Evolutionary conservation across 2,797 vertebrate species (phyloP).

Genomic region (Holocentrus rufus): DNA sequence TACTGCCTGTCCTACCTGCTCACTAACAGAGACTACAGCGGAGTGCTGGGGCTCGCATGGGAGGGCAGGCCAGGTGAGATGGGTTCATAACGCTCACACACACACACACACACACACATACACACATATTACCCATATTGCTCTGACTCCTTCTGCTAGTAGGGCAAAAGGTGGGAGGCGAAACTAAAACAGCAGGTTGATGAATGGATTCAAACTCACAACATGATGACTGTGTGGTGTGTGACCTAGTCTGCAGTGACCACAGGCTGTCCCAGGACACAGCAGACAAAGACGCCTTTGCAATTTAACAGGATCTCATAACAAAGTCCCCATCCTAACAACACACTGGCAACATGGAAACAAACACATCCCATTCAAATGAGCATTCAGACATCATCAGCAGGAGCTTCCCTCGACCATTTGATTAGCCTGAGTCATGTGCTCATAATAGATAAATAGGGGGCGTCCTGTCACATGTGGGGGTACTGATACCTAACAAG

Average conservation of each 20-base stretch:
- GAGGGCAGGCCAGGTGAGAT: conserved; percentile 82
- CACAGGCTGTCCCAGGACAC: neutral
- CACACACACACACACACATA: neutral
- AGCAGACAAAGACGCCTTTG: neutral
- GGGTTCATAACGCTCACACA: neutral
- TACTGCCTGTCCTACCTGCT: conserved; percentile 88
- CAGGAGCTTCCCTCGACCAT: too few relatives aligned
- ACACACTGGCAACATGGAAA: neutral
- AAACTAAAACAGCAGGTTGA: neutral
- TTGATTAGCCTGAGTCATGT: too few relatives aligned
- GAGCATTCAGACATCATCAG: neutral
- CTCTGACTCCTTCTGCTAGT: too few relatives aligned
- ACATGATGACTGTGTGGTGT: neutral
- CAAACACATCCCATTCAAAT: neutral
- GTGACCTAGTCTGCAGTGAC: neutral
- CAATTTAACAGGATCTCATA: neutral
- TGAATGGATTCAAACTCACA: neutral
- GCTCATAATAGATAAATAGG: too few relatives aligned
- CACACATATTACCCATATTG: neutral
- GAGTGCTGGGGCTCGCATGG: conserved; percentile 85
- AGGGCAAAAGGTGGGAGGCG: neutral
- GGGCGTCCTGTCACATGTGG: too few relatives aligned
- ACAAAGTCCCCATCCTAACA: neutral
- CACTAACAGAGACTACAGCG: conserved; percentile 86
- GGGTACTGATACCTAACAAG: too few relatives aligned